Evolutionary conservation across 2,888 invertebrate species (phyloP).

Genomic region (Tridacna crocea): DNA sequence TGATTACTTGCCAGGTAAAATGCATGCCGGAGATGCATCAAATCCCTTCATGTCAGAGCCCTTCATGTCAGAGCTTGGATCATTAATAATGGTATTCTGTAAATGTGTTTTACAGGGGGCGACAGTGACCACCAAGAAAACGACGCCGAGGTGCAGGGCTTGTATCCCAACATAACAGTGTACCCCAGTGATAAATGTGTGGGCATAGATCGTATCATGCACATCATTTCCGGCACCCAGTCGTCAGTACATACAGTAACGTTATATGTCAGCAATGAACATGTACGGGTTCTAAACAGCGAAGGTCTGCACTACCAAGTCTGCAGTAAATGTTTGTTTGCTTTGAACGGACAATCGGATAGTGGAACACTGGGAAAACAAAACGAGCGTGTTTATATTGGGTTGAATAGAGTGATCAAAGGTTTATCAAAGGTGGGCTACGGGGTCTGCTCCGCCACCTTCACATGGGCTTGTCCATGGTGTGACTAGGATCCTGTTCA

Average conservation of each 20-base stretch:
- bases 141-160: conserved; percentile 44
- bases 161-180: conserved; percentile 21
- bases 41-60: too few relatives aligned
- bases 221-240: conserved; percentile 3
- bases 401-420: conserved; percentile 42
- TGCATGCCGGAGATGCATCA: too few relatives aligned
- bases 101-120: conserved; percentile 1
- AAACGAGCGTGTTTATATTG: conserved; percentile 42
- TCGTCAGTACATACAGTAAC: conserved; percentile 30
- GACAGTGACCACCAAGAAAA: conserved; percentile 10
- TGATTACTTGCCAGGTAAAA: too few relatives aligned
- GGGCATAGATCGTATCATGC: not conserved
- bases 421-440: conserved; percentile 18
- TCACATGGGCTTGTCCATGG: conserved; percentile 54
- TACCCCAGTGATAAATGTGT: conserved; percentile 51
- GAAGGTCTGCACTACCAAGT: conserved; percentile 40
- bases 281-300: conserved; percentile 48
- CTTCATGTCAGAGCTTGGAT: too few relatives aligned
- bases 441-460: conserved; percentile 46
- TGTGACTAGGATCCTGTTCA: not conserved
- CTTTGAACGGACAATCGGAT: conserved; percentile 58
- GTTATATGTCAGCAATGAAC: conserved; percentile 53
- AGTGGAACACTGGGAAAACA: conserved; percentile 2
- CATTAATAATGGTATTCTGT: too few relatives aligned
- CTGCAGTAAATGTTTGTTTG: conserved; percentile 48